Conservation (phyloP, 1,140 invertebrate species). For the Ooceraea biroi region DNA sequence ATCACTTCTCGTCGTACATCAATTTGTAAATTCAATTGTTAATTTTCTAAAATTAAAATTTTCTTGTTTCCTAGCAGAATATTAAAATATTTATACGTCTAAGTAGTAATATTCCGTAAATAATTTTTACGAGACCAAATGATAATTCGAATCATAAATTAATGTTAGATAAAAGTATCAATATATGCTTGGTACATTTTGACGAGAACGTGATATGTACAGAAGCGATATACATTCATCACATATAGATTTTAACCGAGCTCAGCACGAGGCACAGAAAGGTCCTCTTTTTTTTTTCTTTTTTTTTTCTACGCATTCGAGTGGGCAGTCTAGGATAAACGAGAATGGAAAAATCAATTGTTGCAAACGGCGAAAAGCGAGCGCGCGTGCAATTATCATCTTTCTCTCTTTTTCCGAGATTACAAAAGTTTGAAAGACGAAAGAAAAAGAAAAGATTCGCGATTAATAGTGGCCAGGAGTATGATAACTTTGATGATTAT, state of each 20-base stretch:
- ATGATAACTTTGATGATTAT: constrained; percentile 81
- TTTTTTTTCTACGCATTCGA: constrained; percentile 76
- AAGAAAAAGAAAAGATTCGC: constrained; percentile 49
- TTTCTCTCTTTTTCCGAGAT: constrained; percentile 2
- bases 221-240: constrained; percentile 64
- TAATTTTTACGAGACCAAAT: too few relatives aligned
- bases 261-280: constrained; percentile 65
- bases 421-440: constrained; percentile 34
- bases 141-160: too few relatives aligned
- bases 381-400: constrained; percentile 47
- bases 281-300: constrained; percentile 32
- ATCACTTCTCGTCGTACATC: constrained; percentile 62
- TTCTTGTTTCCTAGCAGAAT: too few relatives aligned
- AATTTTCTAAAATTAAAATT: too few relatives aligned
- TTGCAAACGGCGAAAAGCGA: constrained; percentile 58
- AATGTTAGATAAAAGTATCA: background rate
- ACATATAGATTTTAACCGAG: constrained; percentile 67
- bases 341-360: constrained; percentile 58
- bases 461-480: constrained; percentile 76
- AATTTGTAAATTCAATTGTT: too few relatives aligned
- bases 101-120: too few relatives aligned
- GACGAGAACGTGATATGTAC: constrained; percentile 58
- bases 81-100: too few relatives aligned
- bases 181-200: constrained; percentile 59
- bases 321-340: constrained; percentile 83